A percentile compares a stretch with the other conserved stretches of the same genome.
phyloP scores from a whole-genome alignment of 2,113 vertebrate genomes.

The Chamaea fasciata region DNA sequence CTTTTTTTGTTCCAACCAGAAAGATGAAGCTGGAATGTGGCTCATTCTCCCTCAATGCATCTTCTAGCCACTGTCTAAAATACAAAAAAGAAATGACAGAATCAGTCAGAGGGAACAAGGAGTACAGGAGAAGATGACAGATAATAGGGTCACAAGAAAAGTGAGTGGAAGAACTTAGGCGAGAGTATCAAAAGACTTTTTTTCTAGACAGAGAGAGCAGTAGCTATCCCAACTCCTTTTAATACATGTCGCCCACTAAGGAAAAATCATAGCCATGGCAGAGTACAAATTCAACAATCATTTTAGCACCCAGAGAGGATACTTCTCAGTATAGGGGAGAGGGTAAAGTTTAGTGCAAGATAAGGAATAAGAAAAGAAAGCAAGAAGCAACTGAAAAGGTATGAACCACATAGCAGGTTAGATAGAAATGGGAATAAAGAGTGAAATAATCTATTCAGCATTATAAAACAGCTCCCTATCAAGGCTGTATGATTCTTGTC shows the following conservation, averaged over 20 bases:
- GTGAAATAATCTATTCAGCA: slow-evolving; percentile 18
- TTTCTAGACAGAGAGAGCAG: background rate
- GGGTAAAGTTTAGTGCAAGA: background rate
- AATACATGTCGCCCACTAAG: background rate
- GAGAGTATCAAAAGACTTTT: background rate
- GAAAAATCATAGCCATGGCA: background rate
- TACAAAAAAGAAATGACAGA: background rate
- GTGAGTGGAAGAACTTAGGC: background rate
- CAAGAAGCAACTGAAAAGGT: background rate
- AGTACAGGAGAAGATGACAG: background rate
- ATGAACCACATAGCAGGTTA: background rate
- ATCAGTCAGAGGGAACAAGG: background rate
- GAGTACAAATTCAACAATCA: background rate
- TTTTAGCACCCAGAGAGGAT: background rate
- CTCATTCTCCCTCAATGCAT: slow-evolving; percentile 85
- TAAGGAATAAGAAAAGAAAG: background rate
- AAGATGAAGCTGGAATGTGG: slow-evolving; percentile 80
- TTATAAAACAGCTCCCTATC: background rate
- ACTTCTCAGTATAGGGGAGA: background rate
- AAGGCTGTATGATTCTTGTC: slow-evolving; percentile 29
- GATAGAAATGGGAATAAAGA: background rate
- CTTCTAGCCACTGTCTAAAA: slow-evolving; percentile 85
- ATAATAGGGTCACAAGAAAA: background rate
- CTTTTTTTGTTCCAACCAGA: slow-evolving; percentile 88
- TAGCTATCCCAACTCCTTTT: background rate